These are phyloP conservation scores for Drosophila cardini DNA, from an alignment of 1,140 invertebrate species.

Conservation along the genomic window DNA sequence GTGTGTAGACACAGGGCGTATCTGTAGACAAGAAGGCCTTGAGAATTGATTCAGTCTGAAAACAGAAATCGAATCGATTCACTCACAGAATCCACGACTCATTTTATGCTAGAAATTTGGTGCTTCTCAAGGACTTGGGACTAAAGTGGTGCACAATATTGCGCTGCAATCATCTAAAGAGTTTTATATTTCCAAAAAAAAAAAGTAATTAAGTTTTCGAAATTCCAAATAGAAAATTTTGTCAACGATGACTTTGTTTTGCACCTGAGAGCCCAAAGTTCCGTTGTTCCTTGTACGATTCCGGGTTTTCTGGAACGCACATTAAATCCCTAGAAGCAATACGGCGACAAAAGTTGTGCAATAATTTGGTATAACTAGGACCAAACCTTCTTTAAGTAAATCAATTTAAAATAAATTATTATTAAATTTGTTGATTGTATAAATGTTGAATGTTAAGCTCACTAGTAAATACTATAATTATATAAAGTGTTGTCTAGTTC, in stretches of 20 bases:
- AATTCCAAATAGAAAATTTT: conserved; percentile 49
- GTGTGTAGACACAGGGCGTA: conserved; percentile 18
- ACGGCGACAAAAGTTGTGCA: conserved; percentile 33
- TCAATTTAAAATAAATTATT: conserved; percentile 71
- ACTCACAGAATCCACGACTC: conserved; percentile 56
- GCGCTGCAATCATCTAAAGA: conserved; percentile 41
- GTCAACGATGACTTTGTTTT: conserved; percentile 40
- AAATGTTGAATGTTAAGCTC: conserved; percentile 28
- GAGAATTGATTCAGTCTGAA: conserved; percentile 17
- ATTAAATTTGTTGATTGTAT: conserved; percentile 54
- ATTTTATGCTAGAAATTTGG: conserved; percentile 63
- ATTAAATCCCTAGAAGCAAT: conserved; percentile 63
- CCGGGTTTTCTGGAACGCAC: conserved; percentile 25
- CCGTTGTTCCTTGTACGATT: background rate
- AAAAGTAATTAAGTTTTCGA: conserved; percentile 1
- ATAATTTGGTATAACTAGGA: conserved; percentile 23
- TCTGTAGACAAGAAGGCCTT: conserved; percentile 28
- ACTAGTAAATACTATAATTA: conserved; percentile 11
- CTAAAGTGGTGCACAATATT: conserved; percentile 42
- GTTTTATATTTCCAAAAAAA: conserved; percentile 17
- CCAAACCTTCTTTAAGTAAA: conserved; percentile 74
- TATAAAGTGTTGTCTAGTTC: background rate
- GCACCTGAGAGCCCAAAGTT: background rate
- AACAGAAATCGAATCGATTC: background rate
- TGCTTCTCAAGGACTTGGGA: conserved; percentile 18